phyloP scores from a whole-genome alignment of 1,140 invertebrate species.

The Antheraea pernyi region DNA sequence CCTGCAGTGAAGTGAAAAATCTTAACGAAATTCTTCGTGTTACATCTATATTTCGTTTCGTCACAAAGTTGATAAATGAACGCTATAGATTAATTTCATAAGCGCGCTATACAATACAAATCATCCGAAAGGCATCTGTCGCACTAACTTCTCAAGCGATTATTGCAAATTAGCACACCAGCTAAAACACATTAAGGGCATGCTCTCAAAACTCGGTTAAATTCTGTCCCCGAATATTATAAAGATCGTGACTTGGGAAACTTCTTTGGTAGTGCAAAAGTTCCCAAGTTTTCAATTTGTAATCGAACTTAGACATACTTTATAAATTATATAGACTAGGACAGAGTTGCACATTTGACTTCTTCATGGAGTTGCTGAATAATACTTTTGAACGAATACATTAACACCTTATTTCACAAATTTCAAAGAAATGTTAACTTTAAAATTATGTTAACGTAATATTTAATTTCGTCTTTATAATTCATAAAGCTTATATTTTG shows the following conservation, averaged over 20 bases:
- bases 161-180: constrained; percentile 12
- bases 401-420: too few species aligned
- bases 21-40: too few species aligned
- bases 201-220: constrained; percentile 4
- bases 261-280: background rate
- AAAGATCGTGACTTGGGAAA: constrained; percentile 15
- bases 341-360: background rate
- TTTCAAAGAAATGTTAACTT: too few species aligned
- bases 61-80: background rate
- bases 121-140: background rate
- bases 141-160: background rate
- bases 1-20: too few species aligned
- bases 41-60: too few species aligned
- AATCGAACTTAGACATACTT: background rate
- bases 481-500: too few species aligned
- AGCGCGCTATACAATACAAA: background rate
- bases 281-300: too few species aligned
- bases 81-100: background rate
- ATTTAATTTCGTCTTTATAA: too few species aligned
- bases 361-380: background rate
- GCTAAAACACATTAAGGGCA: constrained; percentile 14
- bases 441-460: too few species aligned
- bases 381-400: background rate
- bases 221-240: background rate
- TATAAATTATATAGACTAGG: background rate